Conservation (phyloP, 2,797 vertebrate species). For the Pseudochaenichthys georgianus region DNA sequence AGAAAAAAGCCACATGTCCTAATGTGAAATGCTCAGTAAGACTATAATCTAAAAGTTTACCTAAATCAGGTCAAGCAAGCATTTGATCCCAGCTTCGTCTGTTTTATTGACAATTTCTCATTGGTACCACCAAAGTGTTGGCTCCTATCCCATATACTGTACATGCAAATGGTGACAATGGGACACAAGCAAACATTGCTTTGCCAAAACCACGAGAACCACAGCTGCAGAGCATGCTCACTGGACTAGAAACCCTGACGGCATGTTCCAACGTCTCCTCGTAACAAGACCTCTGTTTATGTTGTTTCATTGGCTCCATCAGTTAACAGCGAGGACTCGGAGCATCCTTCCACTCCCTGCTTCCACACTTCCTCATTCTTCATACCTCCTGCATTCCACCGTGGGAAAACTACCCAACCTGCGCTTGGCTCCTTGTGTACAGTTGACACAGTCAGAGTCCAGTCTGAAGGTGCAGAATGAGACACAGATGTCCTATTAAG, state of each 20-base stretch:
- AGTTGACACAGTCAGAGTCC: conserved; percentile 51
- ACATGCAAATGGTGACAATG: background rate
- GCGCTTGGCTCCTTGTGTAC: conserved; percentile 51
- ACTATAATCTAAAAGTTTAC: background rate
- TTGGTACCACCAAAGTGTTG: background rate
- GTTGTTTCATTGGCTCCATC: conserved; percentile 42
- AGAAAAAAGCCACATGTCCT: background rate
- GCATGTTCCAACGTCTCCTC: background rate
- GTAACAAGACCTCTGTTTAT: conserved; percentile 27
- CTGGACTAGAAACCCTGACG: conserved; percentile 8
- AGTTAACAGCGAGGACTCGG: conserved; percentile 49
- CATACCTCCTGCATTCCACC: conserved; percentile 67
- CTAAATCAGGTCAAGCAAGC: background rate
- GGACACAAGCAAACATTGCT: background rate
- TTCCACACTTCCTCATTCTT: conserved; percentile 23
- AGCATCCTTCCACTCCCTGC: conserved; percentile 64
- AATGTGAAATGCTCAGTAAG: background rate
- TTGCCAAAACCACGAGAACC: background rate
- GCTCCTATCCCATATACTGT: background rate
- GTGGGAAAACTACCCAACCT: conserved; percentile 39
- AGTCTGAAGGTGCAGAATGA: conserved; percentile 55
- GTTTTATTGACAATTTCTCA: background rate
- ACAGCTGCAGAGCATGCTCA: background rate
- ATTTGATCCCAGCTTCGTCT: background rate
- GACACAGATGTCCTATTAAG: conserved; percentile 60